Conservation (phyloP, 2,797 vertebrate genomes). For the Oreochromis mossambicus region DNA sequence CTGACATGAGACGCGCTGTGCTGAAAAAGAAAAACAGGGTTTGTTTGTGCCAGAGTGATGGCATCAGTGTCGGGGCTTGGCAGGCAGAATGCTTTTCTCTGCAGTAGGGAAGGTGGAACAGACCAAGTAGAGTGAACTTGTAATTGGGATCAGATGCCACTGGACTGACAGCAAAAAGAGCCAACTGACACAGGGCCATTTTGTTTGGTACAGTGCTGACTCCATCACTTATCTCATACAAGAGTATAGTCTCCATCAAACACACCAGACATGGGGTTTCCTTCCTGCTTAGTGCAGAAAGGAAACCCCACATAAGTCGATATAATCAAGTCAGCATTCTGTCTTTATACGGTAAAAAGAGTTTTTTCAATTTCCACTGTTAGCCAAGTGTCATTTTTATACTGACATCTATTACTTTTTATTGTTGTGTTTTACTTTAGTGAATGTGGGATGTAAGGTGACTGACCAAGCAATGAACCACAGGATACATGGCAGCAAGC, state of each 20-base stretch:
- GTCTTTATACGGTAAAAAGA: neutral
- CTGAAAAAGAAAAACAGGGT: neutral
- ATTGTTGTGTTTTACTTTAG: neutral
- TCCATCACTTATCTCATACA: neutral
- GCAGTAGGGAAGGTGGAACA: constrained; percentile 13
- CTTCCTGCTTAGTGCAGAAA: too few relatives aligned
- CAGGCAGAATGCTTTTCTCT: neutral
- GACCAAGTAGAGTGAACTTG: constrained; percentile 31
- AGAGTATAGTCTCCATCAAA: neutral
- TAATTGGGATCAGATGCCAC: constrained; percentile 15
- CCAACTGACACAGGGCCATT: neutral
- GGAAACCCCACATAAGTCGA: neutral
- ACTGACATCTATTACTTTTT: neutral
- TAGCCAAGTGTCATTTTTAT: neutral
- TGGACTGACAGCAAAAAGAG: neutral
- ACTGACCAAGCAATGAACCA: neutral
- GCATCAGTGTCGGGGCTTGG: constrained; percentile 13
- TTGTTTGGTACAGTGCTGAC: neutral
- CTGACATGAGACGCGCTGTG: neutral
- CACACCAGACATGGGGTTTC: neutral
- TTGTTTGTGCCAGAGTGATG: constrained; percentile 35
- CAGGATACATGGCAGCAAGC: neutral
- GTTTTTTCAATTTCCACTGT: neutral
- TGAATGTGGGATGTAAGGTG: neutral
- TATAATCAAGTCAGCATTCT: neutral